Percentiles rank a stretch among this genome's conserved stretches.
Evolutionary conservation across 2,888 invertebrate species (phyloP).

Genomic region (Perizoma affinitatum): DNA sequence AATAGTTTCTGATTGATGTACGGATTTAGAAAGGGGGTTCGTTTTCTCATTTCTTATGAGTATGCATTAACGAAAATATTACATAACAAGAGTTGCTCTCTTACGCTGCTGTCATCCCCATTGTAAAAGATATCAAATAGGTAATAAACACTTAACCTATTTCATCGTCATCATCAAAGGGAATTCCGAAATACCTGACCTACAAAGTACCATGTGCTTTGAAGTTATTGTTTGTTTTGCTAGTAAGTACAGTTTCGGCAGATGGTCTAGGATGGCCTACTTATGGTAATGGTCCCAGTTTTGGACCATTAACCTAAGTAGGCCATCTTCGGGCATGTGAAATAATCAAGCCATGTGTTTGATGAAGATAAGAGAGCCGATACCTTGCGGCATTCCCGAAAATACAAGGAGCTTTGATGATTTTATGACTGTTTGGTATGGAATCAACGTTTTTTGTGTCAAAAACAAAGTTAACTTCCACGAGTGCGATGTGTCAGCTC

Average conservation of each 20-base stretch:
- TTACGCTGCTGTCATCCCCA: not conserved
- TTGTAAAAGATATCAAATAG: not conserved
- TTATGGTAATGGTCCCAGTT: constrained; percentile 12
- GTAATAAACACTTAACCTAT: not conserved
- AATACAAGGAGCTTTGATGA: too few species aligned
- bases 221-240: constrained; percentile 30
- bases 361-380: not conserved
- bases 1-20: too few species aligned
- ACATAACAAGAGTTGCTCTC: not conserved
- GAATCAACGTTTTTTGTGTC: too few species aligned
- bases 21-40: too few species aligned
- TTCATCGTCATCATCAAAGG: constrained; percentile 13
- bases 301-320: too few species aligned
- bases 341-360: constrained; percentile 6
- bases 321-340: constrained; percentile 4
- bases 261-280: constrained; percentile 24
- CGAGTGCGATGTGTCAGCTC: too few species aligned
- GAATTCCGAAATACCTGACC: constrained; percentile 25
- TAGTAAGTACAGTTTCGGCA: constrained; percentile 17
- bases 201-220: constrained; percentile 20
- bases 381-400: too few species aligned
- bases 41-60: too few species aligned
- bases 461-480: too few species aligned
- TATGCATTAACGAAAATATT: too few species aligned
- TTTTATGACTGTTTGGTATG: too few species aligned